Evolutionary conservation across 2,888 invertebrate species (phyloP), one percentile per base, ranked within the genome.

Genomic region (Erebia epiphron): DNA sequence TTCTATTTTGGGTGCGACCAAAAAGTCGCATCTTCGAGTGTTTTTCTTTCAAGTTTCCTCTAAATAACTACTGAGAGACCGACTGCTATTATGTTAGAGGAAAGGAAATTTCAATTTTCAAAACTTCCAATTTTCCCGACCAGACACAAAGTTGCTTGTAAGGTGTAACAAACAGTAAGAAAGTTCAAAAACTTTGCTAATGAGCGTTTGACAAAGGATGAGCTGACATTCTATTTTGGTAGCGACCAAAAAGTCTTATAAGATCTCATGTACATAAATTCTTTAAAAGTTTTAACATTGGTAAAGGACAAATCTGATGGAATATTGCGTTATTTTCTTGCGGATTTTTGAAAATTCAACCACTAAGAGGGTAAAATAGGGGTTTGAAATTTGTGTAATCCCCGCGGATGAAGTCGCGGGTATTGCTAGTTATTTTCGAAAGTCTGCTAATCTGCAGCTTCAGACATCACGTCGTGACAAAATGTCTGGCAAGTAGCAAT

Each of bases 1-100:
- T 62, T 54, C 58, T 69, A 69, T 69, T 72, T 66, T 57, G 16
- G 60, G 35, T 46, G 68, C 69, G 69, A 67, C 69, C 21, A 49
- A 58, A 68, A 65, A 68, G 65, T 50, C 68, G 52, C 57, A 21
- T 35, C 18, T 16, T n/a, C 56, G 13, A 14, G 18, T 35, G 16
- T 41, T 41, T 60, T 41, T n/a, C 60, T 41, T 10, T 60, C 16
- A 60, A 60, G 60, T 56, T 21, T 18, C 11, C 35, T 60, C 16
- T 60, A 41, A 60, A 60, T 60, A 41, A 60, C 60, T 16, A 60
- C 60, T 60, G 41, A 60, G 16, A 41, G 60, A 14, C 41, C 41
- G 60, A 41, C 26, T 11, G 16, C 21, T 52, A 52, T 21, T 26
- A 63, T 13, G 11, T 61, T 46, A 2, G 43, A 13, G 5, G 21